These are phyloP conservation scores for Ectemnius continuus DNA, from an alignment of 2,888 invertebrate genomes.

Conservation along the genomic window DNA sequence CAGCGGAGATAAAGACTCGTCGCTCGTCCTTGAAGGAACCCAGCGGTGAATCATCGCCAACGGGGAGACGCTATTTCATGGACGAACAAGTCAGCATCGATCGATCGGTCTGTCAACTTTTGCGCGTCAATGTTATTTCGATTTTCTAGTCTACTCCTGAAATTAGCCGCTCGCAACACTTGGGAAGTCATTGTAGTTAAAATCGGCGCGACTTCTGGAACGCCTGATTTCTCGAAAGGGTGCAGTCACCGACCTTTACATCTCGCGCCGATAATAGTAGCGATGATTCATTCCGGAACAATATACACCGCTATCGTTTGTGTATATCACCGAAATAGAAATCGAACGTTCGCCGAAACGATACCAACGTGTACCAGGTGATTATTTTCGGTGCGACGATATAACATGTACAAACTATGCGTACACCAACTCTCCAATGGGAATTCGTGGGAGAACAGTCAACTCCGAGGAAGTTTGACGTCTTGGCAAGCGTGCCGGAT, in stretches of 20 bases:
- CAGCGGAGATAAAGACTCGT: constrained; percentile 46
- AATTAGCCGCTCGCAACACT: background rate
- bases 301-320: constrained; percentile 21
- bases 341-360: constrained; percentile 14
- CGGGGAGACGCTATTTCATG: constrained; percentile 18
- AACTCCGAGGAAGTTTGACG: too few relatives aligned
- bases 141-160: background rate
- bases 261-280: constrained; percentile 46
- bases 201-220: background rate
- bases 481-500: too few relatives aligned
- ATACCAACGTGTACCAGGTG: constrained; percentile 11
- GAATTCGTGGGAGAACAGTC: background rate
- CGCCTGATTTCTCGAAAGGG: constrained; percentile 22
- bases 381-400: constrained; percentile 22
- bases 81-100: constrained; percentile 15
- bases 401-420: too few relatives aligned
- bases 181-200: background rate
- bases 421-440: too few relatives aligned
- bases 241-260: constrained; percentile 48
- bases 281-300: constrained; percentile 40
- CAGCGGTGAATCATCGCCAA: constrained; percentile 53
- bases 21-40: constrained; percentile 45
- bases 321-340: constrained; percentile 20
- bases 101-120: constrained; percentile 25
- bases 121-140: background rate